Base-by-base conservation (phyloP, 2,888 invertebrate species). In the Drosophila nr. fundita region DNA sequence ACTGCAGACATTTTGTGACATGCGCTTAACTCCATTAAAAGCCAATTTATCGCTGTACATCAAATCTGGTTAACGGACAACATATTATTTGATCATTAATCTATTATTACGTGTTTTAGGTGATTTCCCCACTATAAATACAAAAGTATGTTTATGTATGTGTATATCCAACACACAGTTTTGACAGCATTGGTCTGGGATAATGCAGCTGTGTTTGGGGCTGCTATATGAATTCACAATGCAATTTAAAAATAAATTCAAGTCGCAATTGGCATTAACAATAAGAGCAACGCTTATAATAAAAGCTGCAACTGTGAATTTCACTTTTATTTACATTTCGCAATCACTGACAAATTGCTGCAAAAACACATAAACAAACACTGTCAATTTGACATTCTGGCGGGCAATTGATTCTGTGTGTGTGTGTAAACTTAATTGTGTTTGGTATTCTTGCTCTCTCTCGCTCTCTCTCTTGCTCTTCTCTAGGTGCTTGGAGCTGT, bases 241-340 rank as follows among this genome's bases (percentile, higher is more conserved):
- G 68, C 49, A 53, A 68, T 73, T 78, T 78, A 65, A 78, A 53
- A 36, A 29, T 48, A 21, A 60, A 65, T 72, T 78, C 8, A 73
- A 68, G 29, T 62, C 61, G 40, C 45, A 60, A 80, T 59, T 74
- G 70, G 8, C 52, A 63, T 36, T 45, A 48, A 38, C 40, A 34
- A 65, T 49, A 58, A 57, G 8, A 32, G 18, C 32, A 32, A 18
- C 29, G 13, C 18, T 38, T 24, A 63, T 50, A 60, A 82, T 62
- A 69, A 75, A 50, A 62, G 64, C 59, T 65, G 59, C 66, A 82
- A 61, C 62, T 54, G 60, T 67, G 70, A 76, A 87, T 89, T 89
- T 86, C 71, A 74, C 84, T 84, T 74, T 72, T 89, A 83, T 83
- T 86, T 83, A 80, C 78, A 73, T 64, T 55, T 55, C 67, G 10